Base-by-base conservation (phyloP, 2,888 invertebrate species). In the Lordiphosa fenestrarum region DNA sequence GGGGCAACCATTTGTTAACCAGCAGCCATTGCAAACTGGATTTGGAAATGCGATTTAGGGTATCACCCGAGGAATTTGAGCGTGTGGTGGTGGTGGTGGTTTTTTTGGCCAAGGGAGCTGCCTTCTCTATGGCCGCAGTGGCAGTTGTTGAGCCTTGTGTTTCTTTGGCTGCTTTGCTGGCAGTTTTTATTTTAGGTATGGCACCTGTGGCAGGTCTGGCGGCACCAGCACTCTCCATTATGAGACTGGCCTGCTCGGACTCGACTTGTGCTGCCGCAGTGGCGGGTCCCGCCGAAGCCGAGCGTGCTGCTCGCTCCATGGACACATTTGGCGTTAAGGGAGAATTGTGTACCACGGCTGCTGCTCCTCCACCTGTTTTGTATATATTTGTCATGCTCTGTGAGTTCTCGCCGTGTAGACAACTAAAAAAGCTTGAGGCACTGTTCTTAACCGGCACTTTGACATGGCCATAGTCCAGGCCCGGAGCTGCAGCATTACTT, bases 11-110 rank as follows among this genome's bases (percentile, higher is more conserved):
- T 73, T 92, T 92, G 78, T 93, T 93, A 0, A 93, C 92, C 60
- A 93, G 88, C 72, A 93, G 90, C 93, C 93, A 93, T 76, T 93
- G 93, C 36, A 93, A 89, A 1, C 93, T 92, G 1, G 92, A 91
- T 82, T 92, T 92, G 52, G 92, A 93, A 47, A 93, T 91, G 51
- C 92, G 88, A 80, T 89, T 90, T 23, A 90, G 61, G 3, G 87
- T 86, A 48, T 87, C 87, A 3, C 86, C 64, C 0, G 75, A 64
- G 13, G 76, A 61, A 41, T 51, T 73, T 0, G 58, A 38, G 6
- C 72, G 71, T 33, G 65, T 9, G 76, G 61, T 25, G 25, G 58
- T 89, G 78, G 69, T 13, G 25, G 73, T 42, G 15, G 74, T 58
- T 58, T 86, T 86, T 52, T 84, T 85, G 13, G 84, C 58, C 52